Evolutionary conservation across 2,797 vertebrate species (phyloP).

Genomic region (Myotis myotis): DNA sequence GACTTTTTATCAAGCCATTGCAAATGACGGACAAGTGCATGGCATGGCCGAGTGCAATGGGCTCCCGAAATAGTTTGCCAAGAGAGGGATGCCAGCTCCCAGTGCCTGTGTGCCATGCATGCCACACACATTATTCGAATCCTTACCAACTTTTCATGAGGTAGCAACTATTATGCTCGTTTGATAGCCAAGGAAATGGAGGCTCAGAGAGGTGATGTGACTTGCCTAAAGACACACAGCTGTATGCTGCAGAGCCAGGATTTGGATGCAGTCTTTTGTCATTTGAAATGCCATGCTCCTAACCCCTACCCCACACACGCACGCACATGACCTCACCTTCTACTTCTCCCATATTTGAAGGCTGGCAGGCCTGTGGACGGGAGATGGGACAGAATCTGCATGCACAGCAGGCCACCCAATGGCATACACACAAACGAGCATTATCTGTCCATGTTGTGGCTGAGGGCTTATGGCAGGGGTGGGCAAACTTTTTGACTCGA

Average conservation of each 20-base stretch:
- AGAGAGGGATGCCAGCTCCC: fast-evolving
- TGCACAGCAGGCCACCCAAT: not conserved
- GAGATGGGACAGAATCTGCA: not conserved
- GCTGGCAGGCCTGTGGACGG: not conserved
- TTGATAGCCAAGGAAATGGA: not conserved
- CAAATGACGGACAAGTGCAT: not conserved
- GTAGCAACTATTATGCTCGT: not conserved
- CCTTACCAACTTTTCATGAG: not conserved
- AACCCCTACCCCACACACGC: too few relatives aligned
- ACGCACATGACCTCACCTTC: not conserved
- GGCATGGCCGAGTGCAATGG: fast-evolving
- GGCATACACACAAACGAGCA: not conserved
- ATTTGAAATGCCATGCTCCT: not conserved
- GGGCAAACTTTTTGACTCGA: too few relatives aligned
- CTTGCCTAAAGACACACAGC: not conserved
- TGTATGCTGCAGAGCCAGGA: not conserved
- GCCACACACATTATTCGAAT: not conserved
- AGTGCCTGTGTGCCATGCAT: fast-evolving
- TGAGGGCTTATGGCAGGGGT: not conserved
- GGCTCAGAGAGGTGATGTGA: not conserved
- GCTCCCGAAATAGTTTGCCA: not conserved
- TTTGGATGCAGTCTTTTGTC: not conserved
- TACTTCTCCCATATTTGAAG: not conserved
- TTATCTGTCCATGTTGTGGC: fast-evolving
- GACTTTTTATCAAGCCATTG: not conserved